These are phyloP conservation scores for Galerucella nymphaeae DNA, from an alignment of 2,888 invertebrate genomes.

Conservation along the genomic window DNA sequence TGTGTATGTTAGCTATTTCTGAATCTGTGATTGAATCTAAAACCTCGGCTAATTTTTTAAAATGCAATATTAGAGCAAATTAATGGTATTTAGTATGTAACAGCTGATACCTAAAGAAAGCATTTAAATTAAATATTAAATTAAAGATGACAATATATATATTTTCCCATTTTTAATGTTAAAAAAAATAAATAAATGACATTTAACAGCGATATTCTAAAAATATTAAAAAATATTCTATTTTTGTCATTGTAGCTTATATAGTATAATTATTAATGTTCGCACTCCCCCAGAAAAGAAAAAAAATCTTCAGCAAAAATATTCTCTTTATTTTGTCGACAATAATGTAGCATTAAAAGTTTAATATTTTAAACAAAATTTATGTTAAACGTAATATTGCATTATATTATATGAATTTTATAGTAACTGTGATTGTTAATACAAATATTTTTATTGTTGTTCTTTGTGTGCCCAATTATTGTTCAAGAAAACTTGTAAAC, in stretches of 20 bases:
- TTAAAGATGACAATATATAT: constrained; percentile 10
- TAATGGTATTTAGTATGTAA: constrained; percentile 3
- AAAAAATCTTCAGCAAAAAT: constrained; percentile 4
- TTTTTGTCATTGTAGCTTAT: constrained; percentile 9
- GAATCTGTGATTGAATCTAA: constrained; percentile 4
- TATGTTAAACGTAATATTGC: constrained; percentile 1
- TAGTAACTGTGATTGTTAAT: constrained; percentile 7
- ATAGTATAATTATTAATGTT: constrained; percentile 1
- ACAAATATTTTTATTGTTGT: constrained; percentile 8
- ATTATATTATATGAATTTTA: constrained; percentile 6
- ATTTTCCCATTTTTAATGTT: constrained; percentile 7
- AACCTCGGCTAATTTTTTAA: constrained; percentile 6
- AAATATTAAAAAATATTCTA: constrained; percentile 9
- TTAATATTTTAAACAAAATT: constrained; percentile 1
- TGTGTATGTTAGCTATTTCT: constrained; percentile 1
- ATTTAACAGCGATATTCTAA: constrained; percentile 9
- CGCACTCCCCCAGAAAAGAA: background rate
- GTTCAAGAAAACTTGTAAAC: constrained; percentile 2
- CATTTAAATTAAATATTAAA: constrained; percentile 4
- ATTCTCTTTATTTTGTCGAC: constrained; percentile 9
- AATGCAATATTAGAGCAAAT: constrained; percentile 10
- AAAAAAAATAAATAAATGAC: background rate
- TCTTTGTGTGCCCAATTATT: constrained; percentile 7
- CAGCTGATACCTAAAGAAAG: background rate
- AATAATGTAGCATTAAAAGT: constrained; percentile 3